Evolutionary conservation across 2,113 vertebrate species (phyloP).

Genomic region (Zosterops hypoxanthus): DNA sequence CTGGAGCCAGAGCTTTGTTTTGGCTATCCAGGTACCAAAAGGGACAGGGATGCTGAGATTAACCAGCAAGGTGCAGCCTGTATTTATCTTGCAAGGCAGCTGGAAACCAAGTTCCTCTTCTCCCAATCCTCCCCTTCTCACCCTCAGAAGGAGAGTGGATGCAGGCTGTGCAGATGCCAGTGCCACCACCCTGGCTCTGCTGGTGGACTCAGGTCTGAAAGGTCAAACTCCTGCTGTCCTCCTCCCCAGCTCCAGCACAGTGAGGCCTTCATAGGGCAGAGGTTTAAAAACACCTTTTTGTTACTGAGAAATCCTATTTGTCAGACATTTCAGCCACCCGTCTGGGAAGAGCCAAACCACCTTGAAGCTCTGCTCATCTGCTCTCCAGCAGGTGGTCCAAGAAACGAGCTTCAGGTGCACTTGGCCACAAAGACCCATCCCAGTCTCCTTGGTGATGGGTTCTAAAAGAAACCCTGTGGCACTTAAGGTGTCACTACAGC

Average conservation of each 20-base stretch:
- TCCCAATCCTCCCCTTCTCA: not conserved
- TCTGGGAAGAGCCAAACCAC: not conserved
- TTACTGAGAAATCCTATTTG: not conserved
- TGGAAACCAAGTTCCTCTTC: not conserved
- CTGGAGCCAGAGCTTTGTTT: not conserved
- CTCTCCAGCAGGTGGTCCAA: not conserved
- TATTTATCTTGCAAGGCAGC: not conserved
- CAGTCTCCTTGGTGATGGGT: not conserved
- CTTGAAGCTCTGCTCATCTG: not conserved
- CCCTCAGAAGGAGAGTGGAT: not conserved
- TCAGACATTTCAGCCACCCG: not conserved
- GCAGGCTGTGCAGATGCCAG: not conserved
- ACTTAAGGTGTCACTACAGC: not conserved
- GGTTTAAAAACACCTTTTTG: not conserved
- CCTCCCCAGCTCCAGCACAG: not conserved
- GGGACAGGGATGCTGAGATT: not conserved
- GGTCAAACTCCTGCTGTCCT: not conserved
- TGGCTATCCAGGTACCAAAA: accelerated
- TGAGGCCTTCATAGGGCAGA: not conserved
- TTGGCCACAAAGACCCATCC: not conserved
- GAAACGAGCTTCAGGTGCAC: accelerated
- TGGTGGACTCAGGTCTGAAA: not conserved
- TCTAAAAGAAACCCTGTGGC: not conserved
- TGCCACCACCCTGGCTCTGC: accelerated
- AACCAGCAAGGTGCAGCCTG: not conserved